A percentile compares a stretch with the other conserved stretches of the same genome.
Evolutionary conservation across 2,797 vertebrate species (phyloP).

Genomic region (Zenarchopterus dispar): DNA sequence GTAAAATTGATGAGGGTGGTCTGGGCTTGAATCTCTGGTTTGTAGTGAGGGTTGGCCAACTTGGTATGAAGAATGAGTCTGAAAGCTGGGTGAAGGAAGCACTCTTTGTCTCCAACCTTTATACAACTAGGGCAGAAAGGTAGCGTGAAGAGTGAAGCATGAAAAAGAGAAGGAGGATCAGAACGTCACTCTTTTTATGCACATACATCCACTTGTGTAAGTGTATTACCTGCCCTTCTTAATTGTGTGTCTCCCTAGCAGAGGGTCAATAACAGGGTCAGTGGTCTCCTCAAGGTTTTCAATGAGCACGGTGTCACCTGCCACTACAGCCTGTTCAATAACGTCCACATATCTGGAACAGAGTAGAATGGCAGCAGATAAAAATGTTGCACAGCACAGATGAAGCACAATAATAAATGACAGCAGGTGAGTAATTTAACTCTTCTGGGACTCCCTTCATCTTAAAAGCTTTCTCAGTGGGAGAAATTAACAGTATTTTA

Average conservation of each 20-base stretch:
- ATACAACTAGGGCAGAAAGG: slow-evolving; percentile 75
- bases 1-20: slow-evolving; percentile 83
- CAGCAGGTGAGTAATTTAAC: too few relatives aligned
- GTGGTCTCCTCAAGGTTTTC: slow-evolving; percentile 85
- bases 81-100: slow-evolving; percentile 81
- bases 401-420: too few relatives aligned
- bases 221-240: slow-evolving; percentile 83
- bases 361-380: neutral
- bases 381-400: neutral
- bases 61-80: slow-evolving; percentile 84
- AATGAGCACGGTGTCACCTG: slow-evolving; percentile 81
- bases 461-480: too few relatives aligned
- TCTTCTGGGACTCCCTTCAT: too few relatives aligned
- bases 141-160: neutral
- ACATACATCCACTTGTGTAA: neutral
- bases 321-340: slow-evolving; percentile 82
- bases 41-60: slow-evolving; percentile 82
- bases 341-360: slow-evolving; percentile 80
- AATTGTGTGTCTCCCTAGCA: slow-evolving; percentile 82
- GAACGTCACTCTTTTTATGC: neutral
- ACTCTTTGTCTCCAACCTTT: slow-evolving; percentile 84
- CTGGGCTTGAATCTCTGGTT: slow-evolving; percentile 83
- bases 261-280: slow-evolving; percentile 82
- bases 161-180: neutral
- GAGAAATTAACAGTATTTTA: too few relatives aligned